Evolutionary conservation across 2,113 vertebrate species (phyloP), one percentile per base, ranked within the genome.

Genomic region (Murina feae): DNA sequence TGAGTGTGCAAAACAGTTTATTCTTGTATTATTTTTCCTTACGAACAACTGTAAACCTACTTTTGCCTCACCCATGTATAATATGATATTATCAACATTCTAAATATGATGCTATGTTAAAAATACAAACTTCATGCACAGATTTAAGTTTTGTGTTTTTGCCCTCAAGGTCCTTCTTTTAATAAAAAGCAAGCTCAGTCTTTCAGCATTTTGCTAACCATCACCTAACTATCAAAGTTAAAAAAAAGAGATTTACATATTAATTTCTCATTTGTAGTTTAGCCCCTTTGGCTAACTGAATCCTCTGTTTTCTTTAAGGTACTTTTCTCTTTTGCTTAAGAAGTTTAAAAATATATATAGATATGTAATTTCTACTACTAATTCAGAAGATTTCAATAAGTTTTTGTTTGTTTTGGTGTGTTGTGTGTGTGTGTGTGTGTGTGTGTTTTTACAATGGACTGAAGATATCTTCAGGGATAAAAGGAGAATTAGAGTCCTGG

Each of bases 131-230:
- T 85, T 55, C 32, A 76, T 84, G 44, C 8, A 37, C 7, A 85
- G 30, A 84, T 84, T 58, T 88, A 78, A 69, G 1, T 35, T 92
- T 32, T 58, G 55, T 58, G 55, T 89, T n/a, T 17, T 4, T 17
- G 2, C 14, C 30, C 14, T 72, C 30, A 86, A 63, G 55, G 42
- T 55, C 9, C 3, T 82, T 81, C 35, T 35, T 63, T 4, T 44
- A 68, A 30, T 65, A 65, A 65, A 79, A 17, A 82, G 13, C 14
- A 91, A 63, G 32, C n/a, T 94, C 21, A 69, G 20, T 55, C 37
- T 80, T 95, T 90, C 30, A 92, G 55, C n/a, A 90, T 93, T 90
- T 88, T 95, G 60, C 12, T 66, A 72, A 69, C 44, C 9, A 86
- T 90, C 6, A 9, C 37, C 49, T 80, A 68, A 68, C 11, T 89